Evolutionary conservation across 2,797 vertebrate genomes (phyloP).

Genomic region (Balearica regulorum): DNA sequence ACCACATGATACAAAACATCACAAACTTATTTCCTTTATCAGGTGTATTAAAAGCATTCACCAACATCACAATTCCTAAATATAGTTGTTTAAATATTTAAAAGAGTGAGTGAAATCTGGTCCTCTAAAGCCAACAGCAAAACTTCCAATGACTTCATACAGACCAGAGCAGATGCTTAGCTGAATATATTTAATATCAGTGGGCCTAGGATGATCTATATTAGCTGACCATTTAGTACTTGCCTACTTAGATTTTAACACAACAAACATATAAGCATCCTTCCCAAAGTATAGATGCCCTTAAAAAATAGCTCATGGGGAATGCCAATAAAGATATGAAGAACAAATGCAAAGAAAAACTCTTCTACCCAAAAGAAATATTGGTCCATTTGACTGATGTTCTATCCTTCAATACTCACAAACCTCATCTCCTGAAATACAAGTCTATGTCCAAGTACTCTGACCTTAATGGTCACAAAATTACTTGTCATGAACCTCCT

Average conservation of each 20-base stretch:
- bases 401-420: background rate
- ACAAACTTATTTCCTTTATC: background rate
- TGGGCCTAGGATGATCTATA: background rate
- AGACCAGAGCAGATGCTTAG: background rate
- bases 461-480: background rate
- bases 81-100: background rate
- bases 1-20: background rate
- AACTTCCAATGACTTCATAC: background rate
- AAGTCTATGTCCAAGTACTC: background rate
- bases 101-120: background rate
- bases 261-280: background rate
- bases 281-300: background rate
- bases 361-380: background rate
- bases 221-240: background rate
- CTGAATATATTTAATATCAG: background rate
- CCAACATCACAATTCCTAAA: background rate
- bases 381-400: background rate
- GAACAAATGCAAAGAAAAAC: background rate
- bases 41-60: background rate
- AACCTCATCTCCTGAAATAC: background rate
- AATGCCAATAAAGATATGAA: background rate
- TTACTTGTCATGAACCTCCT: background rate
- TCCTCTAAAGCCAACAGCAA: background rate
- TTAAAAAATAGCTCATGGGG: background rate
- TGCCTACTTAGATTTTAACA: background rate